Percentiles rank a stretch among this genome's conserved stretches.
phyloP scores from a whole-genome alignment of 2,797 vertebrate species.

The Rhynchonycteris naso region DNA sequence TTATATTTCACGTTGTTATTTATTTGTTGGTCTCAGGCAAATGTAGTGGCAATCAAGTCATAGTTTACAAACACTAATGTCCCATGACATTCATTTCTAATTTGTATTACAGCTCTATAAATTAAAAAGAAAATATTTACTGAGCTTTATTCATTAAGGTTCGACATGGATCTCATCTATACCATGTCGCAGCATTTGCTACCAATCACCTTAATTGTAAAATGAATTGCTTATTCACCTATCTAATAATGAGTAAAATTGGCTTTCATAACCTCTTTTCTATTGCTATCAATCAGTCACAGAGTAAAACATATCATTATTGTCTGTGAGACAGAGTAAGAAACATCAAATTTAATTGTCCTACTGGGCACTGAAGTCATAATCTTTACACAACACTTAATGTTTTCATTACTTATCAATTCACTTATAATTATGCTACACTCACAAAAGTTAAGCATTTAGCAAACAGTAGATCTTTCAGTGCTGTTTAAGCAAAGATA shows the following conservation, averaged over 20 bases:
- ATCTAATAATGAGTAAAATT: conserved; percentile 73
- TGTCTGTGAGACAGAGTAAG: conserved; percentile 80
- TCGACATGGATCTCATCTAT: conserved; percentile 55
- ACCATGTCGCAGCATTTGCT: conserved; percentile 17
- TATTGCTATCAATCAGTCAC: conserved; percentile 80
- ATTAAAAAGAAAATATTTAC: conserved; percentile 38
- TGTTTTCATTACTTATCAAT: conserved; percentile 85
- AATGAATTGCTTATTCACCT: conserved; percentile 74
- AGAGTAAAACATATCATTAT: conserved; percentile 75
- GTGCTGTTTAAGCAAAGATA: conserved; percentile 62
- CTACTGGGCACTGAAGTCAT: conserved; percentile 74
- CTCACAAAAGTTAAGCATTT: conserved; percentile 79
- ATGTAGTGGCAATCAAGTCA: conserved; percentile 21
- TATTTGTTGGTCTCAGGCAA: conserved; percentile 28
- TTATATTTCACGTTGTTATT: neutral
- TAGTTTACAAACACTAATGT: conserved; percentile 36
- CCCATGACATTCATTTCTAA: conserved; percentile 30
- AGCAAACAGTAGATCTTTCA: conserved; percentile 76
- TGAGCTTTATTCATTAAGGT: conserved; percentile 28
- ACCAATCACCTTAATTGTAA: conserved; percentile 72
- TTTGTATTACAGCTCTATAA: conserved; percentile 57
- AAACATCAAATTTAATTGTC: conserved; percentile 85
- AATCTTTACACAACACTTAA: conserved; percentile 83
- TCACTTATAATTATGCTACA: conserved; percentile 79
- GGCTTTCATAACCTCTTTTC: conserved; percentile 76